Base-by-base conservation (phyloP, 2,797 vertebrate species). In the Limosa lapponica region DNA sequence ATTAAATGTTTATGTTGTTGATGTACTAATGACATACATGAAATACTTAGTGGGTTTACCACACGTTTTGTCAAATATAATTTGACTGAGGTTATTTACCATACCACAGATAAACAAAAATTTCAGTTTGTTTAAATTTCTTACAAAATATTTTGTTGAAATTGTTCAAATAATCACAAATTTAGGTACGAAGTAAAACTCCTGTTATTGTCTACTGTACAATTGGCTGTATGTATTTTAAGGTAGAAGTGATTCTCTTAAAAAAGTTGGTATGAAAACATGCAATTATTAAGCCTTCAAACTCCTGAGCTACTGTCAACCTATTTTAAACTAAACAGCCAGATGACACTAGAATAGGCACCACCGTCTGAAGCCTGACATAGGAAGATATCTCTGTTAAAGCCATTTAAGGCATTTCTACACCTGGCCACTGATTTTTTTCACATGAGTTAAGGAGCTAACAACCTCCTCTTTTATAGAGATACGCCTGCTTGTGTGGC, bases 351-450 rank as follows among this genome's bases (percentile, higher is more conserved):
- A 20, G 19, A 30, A 54, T 25, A 77, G 27, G 16, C 7, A 79
- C 1, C 23, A 58, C 3, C 6, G 39, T 49, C 57, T 77, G 52
- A 64, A 58, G n/a, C 9, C 48, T 0, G 0, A 32, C 15, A 44
- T 37, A 83, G 4, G 5, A 16, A 67, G 19, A 6, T 0, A 2
- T 11, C 32, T 74, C 58, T 44, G 16, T 27, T 75, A 71, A 55
- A 88, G 32, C 14, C 55, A 49, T 18, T 83, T 55, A 55, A 11
- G 39, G 39, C 20, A 52, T 28, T 94, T 73, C 36, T 28, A 20
- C 9, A 87, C 8, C 28, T 25, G 30, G 22, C 8, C 43, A 80
- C 23, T 3, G 18, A 91, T 30, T 32, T 62, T 67, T 36, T 58
- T 88, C 39, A 49, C 12, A 12, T 12, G 23, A 62, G 22, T 18